Conservation (phyloP, 2,113 vertebrate genomes). For the human region GRCh38 chr2:64223501-64224000, state of each 20-base stretch:
- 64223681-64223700: background rate
- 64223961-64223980: no score
- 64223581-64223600: background rate
- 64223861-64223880: no score
- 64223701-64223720: background rate
- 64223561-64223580: background rate
- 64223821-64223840: no score
- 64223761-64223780: no score
- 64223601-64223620: background rate
- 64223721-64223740: background rate
- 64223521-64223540: background rate
- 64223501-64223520: background rate
- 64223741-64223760: slow-evolving; percentile 3
- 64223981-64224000: no score
- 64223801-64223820: no score
- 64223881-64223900: no score
- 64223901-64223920: no score
- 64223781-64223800: no score
- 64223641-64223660: background rate
- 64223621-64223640: background rate
- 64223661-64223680: background rate
- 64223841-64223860: no score
- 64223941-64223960: no score
- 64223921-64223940: no score
- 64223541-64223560: background rate